Percentiles rank a stretch among this genome's conserved stretches.
These are phyloP conservation scores for Pseudotriccus pelzelni DNA, from an alignment of 2,797 vertebrate genomes.

Conservation along the genomic window DNA sequence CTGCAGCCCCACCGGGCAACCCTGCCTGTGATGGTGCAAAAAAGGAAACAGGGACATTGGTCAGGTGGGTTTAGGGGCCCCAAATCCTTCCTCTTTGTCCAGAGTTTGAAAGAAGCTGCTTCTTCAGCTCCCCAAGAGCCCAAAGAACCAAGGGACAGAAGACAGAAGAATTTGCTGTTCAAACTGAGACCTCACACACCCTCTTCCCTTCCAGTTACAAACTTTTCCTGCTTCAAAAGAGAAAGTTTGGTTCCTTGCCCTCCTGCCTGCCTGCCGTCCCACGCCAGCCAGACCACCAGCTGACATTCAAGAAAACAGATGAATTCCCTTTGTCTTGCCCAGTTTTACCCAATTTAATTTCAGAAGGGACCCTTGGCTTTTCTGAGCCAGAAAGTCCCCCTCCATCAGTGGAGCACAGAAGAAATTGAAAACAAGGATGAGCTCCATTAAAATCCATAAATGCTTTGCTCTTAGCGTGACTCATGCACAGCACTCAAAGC, in stretches of 20 bases:
- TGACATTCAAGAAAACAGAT: background rate
- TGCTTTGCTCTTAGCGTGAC: conserved; percentile 1
- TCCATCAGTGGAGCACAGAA: background rate
- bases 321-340: background rate
- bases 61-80: background rate
- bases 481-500: background rate
- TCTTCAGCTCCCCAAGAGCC: background rate
- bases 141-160: background rate
- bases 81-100: background rate
- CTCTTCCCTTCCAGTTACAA: background rate
- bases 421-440: background rate
- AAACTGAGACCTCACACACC: background rate
- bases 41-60: background rate
- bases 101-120: background rate
- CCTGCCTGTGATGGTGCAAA: background rate
- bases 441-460: background rate
- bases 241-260: background rate
- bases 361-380: background rate
- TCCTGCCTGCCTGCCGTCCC: background rate
- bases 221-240: background rate
- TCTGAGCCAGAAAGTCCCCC: background rate
- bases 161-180: background rate
- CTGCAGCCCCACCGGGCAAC: background rate
- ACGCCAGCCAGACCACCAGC: background rate
- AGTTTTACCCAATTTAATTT: background rate